phyloP scores from a whole-genome alignment of 2,797 vertebrate species.

The Potorous gilbertii region DNA sequence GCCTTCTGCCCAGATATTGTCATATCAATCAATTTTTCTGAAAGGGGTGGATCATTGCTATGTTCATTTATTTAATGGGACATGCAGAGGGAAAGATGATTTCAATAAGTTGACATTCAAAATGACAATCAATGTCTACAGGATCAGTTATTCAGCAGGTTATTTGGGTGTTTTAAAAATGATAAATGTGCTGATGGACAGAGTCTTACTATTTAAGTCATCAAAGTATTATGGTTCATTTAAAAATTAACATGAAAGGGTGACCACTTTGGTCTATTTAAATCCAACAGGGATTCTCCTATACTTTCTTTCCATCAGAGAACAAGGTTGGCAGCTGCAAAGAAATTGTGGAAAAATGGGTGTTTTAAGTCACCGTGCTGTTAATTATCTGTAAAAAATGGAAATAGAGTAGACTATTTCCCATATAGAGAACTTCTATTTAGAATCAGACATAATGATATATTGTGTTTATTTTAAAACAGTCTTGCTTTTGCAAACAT shows the following conservation, averaged over 20 bases:
- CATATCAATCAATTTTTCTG: neutral
- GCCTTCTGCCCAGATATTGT: neutral
- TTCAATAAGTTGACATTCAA: neutral
- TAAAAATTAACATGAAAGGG: neutral
- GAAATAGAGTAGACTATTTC: constrained; percentile 11
- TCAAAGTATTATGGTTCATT: neutral
- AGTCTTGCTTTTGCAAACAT: neutral
- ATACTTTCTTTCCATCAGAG: too few relatives aligned
- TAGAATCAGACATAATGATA: neutral
- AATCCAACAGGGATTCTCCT: neutral
- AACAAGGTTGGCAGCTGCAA: neutral
- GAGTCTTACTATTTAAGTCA: neutral
- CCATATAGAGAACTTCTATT: neutral
- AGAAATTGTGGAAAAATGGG: constrained; percentile 32
- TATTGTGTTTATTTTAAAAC: neutral
- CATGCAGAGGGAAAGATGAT: neutral
- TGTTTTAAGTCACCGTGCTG: constrained; percentile 42
- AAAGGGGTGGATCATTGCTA: neutral
- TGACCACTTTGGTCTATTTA: neutral
- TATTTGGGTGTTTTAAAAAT: neutral
- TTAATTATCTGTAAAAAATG: constrained; percentile 48
- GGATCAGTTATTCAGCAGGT: neutral
- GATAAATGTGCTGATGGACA: neutral
- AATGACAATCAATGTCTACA: neutral
- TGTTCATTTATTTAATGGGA: neutral